A percentile compares a stretch with the other conserved stretches of the same genome.
Conservation (phyloP, 2,113 vertebrate species). For the Rhynchomys soricoides region DNA sequence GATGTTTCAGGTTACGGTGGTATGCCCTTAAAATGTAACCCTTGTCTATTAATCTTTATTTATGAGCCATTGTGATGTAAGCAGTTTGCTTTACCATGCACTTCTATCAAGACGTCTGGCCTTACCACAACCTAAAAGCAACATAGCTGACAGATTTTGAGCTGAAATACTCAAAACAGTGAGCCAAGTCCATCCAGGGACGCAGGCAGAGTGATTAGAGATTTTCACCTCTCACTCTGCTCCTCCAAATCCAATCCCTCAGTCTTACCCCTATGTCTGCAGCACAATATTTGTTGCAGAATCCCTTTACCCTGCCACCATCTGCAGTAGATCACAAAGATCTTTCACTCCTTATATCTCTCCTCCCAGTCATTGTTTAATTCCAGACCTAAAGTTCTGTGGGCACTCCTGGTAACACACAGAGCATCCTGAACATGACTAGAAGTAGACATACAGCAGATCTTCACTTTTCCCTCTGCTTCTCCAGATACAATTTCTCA, state of each 20-base stretch:
- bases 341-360: not conserved
- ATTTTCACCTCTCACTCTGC: not conserved
- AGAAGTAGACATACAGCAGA: not conserved
- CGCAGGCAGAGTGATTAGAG: not conserved
- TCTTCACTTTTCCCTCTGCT: not conserved
- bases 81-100: not conserved
- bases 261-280: not conserved
- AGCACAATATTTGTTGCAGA: not conserved
- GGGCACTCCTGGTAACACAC: not conserved
- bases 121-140: not conserved
- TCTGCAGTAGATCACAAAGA: not conserved
- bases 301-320: not conserved
- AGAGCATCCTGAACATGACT: not conserved
- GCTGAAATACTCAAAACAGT: not conserved
- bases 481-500: not conserved
- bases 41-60: not conserved
- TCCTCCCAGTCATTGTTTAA: not conserved
- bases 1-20: not conserved
- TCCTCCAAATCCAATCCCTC: not conserved
- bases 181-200: not conserved
- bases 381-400: not conserved
- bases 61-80: not conserved
- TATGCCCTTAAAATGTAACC: too few species aligned
- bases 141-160: too few species aligned
- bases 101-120: fast-evolving